These are phyloP conservation scores for Muricea muricata DNA, from an alignment of 92 coral and sea anemone genomes.

Conservation along the genomic window DNA sequence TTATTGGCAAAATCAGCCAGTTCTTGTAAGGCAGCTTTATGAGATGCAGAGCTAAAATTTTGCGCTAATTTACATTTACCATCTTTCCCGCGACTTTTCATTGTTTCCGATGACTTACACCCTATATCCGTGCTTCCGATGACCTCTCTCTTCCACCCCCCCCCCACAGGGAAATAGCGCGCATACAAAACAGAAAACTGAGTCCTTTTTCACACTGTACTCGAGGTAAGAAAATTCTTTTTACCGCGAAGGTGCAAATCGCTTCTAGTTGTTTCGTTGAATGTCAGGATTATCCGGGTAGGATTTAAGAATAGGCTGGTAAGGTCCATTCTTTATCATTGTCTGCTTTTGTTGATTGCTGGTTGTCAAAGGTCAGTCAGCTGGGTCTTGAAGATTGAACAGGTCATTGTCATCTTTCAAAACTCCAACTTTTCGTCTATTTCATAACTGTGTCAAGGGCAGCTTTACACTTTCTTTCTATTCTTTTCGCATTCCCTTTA, in stretches of 20 bases:
- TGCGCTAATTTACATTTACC: conserved; percentile 14
- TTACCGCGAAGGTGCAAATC: conserved; percentile 23
- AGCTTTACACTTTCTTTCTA: too few relatives aligned
- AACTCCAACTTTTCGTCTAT: too few relatives aligned
- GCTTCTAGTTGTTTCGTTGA: conserved; percentile 10
- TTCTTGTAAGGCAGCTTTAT: conserved; percentile 1
- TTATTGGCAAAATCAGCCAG: not conserved
- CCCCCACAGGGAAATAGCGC: conserved; percentile 21
- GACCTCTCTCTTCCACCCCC: conserved; percentile 18
- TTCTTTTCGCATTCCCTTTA: too few relatives aligned
- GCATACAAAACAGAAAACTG: conserved; percentile 40
- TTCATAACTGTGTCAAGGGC: too few relatives aligned
- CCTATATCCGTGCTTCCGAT: not conserved
- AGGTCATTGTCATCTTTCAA: not conserved
- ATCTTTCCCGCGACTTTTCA: conserved; percentile 16
- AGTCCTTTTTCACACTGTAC: conserved; percentile 15
- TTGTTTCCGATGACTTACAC: conserved; percentile 6
- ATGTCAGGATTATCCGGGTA: conserved; percentile 16
- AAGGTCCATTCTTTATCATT: conserved; percentile 18
- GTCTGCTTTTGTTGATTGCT: conserved; percentile 9
- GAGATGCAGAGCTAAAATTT: conserved; percentile 13
- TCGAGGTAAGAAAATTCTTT: conserved; percentile 21
- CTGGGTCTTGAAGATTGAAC: not conserved
- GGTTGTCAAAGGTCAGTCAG: not conserved
- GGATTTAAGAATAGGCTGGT: conserved; percentile 16